Evolutionary conservation across 2,113 vertebrate genomes (phyloP).

Genomic region (Pomatostomus ruficeps): DNA sequence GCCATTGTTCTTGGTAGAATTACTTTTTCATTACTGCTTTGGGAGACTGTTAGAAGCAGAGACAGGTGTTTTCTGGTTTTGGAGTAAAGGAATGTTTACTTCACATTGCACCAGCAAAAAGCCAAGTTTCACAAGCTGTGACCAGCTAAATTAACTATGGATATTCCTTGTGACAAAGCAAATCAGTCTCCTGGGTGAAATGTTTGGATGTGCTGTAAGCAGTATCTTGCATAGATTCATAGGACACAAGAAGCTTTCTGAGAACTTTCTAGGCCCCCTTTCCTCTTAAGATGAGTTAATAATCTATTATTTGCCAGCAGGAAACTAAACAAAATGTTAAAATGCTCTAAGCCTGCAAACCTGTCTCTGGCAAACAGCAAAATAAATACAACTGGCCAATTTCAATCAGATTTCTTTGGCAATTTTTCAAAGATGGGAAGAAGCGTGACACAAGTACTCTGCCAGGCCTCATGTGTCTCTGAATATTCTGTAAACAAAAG

Average conservation of each 20-base stretch:
- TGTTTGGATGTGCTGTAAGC: not conserved
- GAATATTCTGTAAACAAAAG: constrained; percentile 53
- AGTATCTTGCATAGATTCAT: not conserved
- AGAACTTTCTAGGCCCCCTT: not conserved
- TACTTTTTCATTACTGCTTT: not conserved
- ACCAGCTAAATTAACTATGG: not conserved
- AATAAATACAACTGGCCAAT: constrained; percentile 8
- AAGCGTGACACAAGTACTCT: not conserved
- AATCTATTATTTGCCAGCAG: not conserved
- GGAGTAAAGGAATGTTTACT: not conserved
- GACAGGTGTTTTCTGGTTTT: not conserved
- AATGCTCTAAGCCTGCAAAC: not conserved
- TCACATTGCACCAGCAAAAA: not conserved
- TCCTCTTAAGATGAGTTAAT: not conserved
- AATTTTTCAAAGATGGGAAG: constrained; percentile 47
- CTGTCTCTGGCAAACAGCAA: not conserved
- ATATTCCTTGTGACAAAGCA: not conserved
- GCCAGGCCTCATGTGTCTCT: constrained; percentile 13
- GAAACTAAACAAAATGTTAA: not conserved
- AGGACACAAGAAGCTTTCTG: not conserved
- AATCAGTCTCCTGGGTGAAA: not conserved
- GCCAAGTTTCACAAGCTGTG: not conserved
- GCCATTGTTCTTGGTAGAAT: not conserved
- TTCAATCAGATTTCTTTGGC: constrained; percentile 26
- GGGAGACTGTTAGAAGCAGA: not conserved